Percentiles rank a stretch among this genome's conserved stretches.
Evolutionary conservation across 2,797 vertebrate genomes (phyloP).

Genomic region (Emydoidea blandingii): DNA sequence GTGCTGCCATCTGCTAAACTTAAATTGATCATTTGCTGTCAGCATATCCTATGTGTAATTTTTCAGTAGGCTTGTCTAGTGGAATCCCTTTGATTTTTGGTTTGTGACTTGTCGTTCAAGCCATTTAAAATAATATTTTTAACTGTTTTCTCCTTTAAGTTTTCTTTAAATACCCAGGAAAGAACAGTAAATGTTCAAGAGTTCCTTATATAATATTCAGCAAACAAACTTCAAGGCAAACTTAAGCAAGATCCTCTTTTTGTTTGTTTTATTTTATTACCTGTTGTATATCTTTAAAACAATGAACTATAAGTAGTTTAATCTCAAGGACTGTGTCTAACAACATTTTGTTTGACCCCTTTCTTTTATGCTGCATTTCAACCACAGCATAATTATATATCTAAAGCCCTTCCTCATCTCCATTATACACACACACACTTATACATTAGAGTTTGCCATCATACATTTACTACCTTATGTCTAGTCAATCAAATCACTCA

Average conservation of each 20-base stretch:
- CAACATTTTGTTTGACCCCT: conserved; percentile 66
- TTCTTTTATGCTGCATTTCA: conserved; percentile 50
- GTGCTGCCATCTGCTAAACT: not conserved
- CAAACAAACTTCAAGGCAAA: conserved; percentile 18
- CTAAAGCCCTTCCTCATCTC: conserved; percentile 54
- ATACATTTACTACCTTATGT: conserved; percentile 59
- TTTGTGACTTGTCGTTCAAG: not conserved
- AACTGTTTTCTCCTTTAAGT: not conserved
- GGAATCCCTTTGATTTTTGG: not conserved
- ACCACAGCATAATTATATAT: conserved; percentile 11
- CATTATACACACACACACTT: not conserved
- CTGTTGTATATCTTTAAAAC: not conserved
- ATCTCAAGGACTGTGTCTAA: conserved; percentile 52
- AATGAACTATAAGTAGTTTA: conserved; percentile 41
- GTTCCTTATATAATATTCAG: not conserved
- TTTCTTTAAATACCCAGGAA: not conserved
- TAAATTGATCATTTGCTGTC: not conserved
- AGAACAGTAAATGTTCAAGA: not conserved
- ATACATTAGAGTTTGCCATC: conserved; percentile 67
- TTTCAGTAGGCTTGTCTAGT: not conserved
- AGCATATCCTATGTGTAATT: not conserved
- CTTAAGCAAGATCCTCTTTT: conserved; percentile 42
- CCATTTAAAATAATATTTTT: not conserved
- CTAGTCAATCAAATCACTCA: conserved; percentile 71
- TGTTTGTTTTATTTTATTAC: conserved; percentile 42